Evolutionary conservation across 2,888 invertebrate genomes (phyloP).

Genomic region (Pachliopta kotzebuea): DNA sequence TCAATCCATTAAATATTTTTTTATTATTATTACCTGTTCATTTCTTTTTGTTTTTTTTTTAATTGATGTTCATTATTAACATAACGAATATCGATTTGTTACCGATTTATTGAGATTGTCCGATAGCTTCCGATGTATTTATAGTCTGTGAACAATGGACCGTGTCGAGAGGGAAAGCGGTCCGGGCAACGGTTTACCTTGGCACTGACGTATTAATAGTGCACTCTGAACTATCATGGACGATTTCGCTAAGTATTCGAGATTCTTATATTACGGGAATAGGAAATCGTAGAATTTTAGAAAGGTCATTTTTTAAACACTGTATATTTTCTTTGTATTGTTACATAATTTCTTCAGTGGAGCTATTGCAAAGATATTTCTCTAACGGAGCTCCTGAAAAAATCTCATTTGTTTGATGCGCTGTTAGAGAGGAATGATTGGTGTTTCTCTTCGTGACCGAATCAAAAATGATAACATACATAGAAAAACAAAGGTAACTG

Average conservation of each 20-base stretch:
- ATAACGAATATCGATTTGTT: slow-evolving; percentile 34
- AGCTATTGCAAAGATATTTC: too few relatives aligned
- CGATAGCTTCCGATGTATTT: slow-evolving; percentile 43
- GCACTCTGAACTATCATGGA: slow-evolving; percentile 48
- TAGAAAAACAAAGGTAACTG: too few relatives aligned
- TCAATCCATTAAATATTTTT: too few relatives aligned
- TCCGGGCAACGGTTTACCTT: slow-evolving; percentile 63
- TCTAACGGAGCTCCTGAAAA: too few relatives aligned
- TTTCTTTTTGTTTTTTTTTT: too few relatives aligned
- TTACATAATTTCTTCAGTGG: too few relatives aligned
- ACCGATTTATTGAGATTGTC: slow-evolving; percentile 31
- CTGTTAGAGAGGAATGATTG: neutral
- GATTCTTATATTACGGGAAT: slow-evolving; percentile 1
- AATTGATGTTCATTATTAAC: too few relatives aligned
- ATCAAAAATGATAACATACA: too few relatives aligned
- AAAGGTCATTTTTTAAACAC: too few relatives aligned
- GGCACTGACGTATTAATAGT: slow-evolving; percentile 73
- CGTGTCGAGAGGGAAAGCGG: slow-evolving; percentile 58
- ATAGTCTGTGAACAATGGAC: slow-evolving; percentile 35
- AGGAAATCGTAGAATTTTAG: neutral
- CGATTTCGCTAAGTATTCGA: slow-evolving; percentile 3
- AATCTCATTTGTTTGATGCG: too few relatives aligned
- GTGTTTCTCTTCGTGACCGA: neutral
- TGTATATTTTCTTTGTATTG: too few relatives aligned
- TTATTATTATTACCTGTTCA: too few relatives aligned